Conservation (phyloP, 2,888 invertebrate genomes). For the Pristionchus mayeri region DNA sequence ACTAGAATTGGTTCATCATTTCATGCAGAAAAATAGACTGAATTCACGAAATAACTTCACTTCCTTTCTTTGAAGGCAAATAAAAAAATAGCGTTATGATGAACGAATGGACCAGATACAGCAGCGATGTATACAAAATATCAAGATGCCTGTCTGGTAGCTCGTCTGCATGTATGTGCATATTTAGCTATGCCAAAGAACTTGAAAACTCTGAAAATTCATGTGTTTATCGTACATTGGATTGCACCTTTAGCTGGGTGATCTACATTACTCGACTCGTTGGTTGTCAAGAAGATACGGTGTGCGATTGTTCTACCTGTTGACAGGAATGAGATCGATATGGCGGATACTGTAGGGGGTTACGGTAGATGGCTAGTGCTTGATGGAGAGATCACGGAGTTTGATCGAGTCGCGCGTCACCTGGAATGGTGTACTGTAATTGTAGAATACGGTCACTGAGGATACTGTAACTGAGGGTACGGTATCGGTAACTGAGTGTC, state of each 20-base stretch:
- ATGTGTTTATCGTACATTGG: not conserved
- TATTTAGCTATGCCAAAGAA: too few species aligned
- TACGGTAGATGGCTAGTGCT: slow-evolving; percentile 21
- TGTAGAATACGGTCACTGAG: not conserved
- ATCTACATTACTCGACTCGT: slow-evolving; percentile 27
- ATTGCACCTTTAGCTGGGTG: not conserved
- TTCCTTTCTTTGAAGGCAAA: too few species aligned
- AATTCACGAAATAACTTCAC: too few species aligned
- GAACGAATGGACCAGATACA: too few species aligned
- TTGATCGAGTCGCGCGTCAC: slow-evolving; percentile 36
- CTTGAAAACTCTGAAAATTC: not conserved
- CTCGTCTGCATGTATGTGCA: too few species aligned
- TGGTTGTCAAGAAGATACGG: not conserved
- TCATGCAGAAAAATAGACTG: too few species aligned
- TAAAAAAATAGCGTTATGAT: too few species aligned
- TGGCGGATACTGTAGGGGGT: slow-evolving; percentile 19
- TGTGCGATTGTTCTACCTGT: slow-evolving; percentile 12
- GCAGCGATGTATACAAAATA: too few species aligned
- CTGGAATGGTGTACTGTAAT: slow-evolving; percentile 7
- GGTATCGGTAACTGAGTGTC: too few species aligned
- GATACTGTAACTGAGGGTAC: slow-evolving; percentile 32
- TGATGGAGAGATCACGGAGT: slow-evolving; percentile 42
- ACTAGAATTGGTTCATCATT: too few species aligned
- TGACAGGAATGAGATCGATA: slow-evolving; percentile 6
- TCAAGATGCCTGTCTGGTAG: too few species aligned